These are phyloP conservation scores for Jaculus jaculus DNA, from an alignment of 2,113 vertebrate genomes.

Conservation along the genomic window DNA sequence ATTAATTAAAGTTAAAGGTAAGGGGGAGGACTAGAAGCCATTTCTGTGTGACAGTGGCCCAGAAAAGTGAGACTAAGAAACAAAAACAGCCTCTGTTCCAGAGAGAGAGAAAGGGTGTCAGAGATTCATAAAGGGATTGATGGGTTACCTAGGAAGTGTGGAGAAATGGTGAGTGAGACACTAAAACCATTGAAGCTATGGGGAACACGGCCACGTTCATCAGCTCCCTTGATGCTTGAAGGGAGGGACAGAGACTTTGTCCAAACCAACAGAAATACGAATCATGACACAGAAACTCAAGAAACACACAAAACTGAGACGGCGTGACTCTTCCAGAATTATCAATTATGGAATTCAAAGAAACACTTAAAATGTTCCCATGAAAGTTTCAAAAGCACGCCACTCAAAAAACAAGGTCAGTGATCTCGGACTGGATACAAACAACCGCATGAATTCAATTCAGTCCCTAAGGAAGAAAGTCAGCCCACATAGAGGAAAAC, in stretches of 20 bases:
- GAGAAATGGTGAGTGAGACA: not conserved
- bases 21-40: not conserved
- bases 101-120: not conserved
- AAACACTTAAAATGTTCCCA: not conserved
- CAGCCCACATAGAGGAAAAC: not conserved
- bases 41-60: not conserved
- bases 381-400: not conserved
- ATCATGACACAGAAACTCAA: not conserved
- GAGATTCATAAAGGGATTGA: not conserved
- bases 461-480: not conserved
- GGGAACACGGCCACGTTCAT: not conserved
- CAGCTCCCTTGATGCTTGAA: too few relatives aligned
- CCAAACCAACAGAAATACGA: too few relatives aligned
- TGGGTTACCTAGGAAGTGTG: not conserved
- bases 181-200: not conserved
- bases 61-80: not conserved
- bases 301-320: not conserved
- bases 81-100: not conserved
- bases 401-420: not conserved
- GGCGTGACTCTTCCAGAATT: not conserved
- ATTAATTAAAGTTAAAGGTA: not conserved
- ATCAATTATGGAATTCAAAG: not conserved
- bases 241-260: not conserved
- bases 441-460: not conserved
- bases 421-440: not conserved